Evolutionary conservation across 2,113 vertebrate species (phyloP), one percentile per base, ranked within the genome.

Genomic region (Rhinogobius similis): DNA sequence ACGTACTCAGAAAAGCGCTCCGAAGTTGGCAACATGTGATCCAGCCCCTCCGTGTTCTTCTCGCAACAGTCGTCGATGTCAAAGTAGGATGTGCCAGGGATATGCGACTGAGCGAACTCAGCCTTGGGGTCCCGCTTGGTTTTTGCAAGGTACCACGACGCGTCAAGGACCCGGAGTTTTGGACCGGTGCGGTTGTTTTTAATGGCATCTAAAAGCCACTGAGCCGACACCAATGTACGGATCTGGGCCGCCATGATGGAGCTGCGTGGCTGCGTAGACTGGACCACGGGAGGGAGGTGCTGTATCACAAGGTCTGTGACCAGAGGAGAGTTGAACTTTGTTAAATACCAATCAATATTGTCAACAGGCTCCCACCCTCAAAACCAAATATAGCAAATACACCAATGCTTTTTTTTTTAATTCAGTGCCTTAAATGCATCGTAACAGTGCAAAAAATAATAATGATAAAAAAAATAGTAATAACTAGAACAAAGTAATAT

Each of bases 1-100:
- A 90, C 93, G 0, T 95, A 97, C 14, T 95, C 92, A 0, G 93
- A 85, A 81, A 97, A 97, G 0, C 90, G 73, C 36, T 5, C 43
- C 0, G 92, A 85, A 2, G 65, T 72, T 4, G 97, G 96, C 62
- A 98, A 76, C 93, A 93, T 96, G 71, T 98, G 97, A 38, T 96
- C 96, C 0, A 94, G 94, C 1, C 39, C 39, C 11, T 91, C 90
- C 0, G 95, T 95, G 1, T 86, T 91, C 41, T 73, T 90, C 72
- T 97, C 95, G 0, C 94, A 93, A 86, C 96, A 97, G 5, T 91
- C 87, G 70, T 98, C 96, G 0, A 97, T 94, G 86, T 98, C 94
- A 0, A 98, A 97, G 67, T 95, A 96, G 18, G 92, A 89, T 0
- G 96, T 93, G 0, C 95, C 95, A 0, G 95, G 94, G 70, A 98